Base-by-base conservation (phyloP, 2,888 invertebrate species). In the Microchrysa polita region DNA sequence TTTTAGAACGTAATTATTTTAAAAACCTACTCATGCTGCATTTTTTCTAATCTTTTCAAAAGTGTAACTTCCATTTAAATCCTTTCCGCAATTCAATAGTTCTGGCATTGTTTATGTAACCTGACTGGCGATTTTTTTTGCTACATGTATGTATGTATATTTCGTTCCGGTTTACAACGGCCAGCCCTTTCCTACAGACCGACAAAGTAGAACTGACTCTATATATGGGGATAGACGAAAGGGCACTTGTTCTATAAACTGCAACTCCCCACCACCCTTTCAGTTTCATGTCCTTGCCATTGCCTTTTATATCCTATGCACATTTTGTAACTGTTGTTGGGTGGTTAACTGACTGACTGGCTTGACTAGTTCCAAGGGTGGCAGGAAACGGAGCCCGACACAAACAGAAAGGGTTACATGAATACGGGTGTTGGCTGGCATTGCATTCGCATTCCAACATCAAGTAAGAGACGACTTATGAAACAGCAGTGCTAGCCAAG, bases 61-160 rank as follows among this genome's bases (percentile, higher is more conserved):
- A 34, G 27, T 34, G 27, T 34, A 34, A 34, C 27, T 34, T 34
- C 12, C 48, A 48, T 48, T 48, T 48, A 10, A 48, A 48, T 48
- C 12, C 48, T 48, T 48, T 34, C 27, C 48, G 16, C 48, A 48
- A 48, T n/a, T 48, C 16, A 48, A 12, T 4, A 10, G 2, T 48
- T 34, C 27, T 5, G 22, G 22, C 55, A 22, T 63, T 63, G 40
- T 69, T 69, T 69, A 69, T 69, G 69, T 69, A 69, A 69, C 67
- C 16, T 53, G 67, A 23, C 67, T 34, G 27, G 4, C 4, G 7
- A 5, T 34, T 34, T 34, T 53, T 27, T 27, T 4, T 48, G 48
- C 2, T 48, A n/a, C n/a, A n/a, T n/a, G n/a, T n/a, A n/a, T n/a
- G n/a, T n/a, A n/a, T n/a, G n/a, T n/a, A n/a, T n/a, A n/a, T 48